Percentiles rank a stretch among this genome's conserved stretches.
These are phyloP conservation scores for Heliconius ethilla DNA, from an alignment of 2,888 invertebrate genomes.

Conservation along the genomic window DNA sequence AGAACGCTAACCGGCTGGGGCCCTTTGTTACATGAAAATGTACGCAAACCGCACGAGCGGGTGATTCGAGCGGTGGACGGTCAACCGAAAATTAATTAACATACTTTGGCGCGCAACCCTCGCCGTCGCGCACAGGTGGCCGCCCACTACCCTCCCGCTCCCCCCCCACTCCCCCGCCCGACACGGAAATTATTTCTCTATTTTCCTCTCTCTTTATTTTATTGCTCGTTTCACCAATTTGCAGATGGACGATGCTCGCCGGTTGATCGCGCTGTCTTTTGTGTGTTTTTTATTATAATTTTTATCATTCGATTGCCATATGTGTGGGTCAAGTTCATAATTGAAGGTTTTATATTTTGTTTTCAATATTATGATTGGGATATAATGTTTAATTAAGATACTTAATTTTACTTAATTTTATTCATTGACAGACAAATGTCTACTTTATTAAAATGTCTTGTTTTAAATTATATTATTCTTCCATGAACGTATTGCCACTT, in stretches of 20 bases:
- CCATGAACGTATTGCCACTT: no score
- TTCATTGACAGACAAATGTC: neutral
- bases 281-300: conserved; percentile 21
- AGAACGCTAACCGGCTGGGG: conserved; percentile 48
- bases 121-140: conserved; percentile 60
- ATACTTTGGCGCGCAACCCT: conserved; percentile 78
- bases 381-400: neutral
- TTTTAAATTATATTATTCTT: no score
- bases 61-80: conserved; percentile 76
- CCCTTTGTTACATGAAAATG: conserved; percentile 72
- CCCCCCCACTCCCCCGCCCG: conserved; percentile 47
- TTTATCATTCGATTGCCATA: conserved; percentile 8
- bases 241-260: conserved; percentile 35
- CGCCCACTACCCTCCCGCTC: conserved; percentile 48
- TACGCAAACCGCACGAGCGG: conserved; percentile 72
- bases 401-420: neutral
- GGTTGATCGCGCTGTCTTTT: conserved; percentile 22
- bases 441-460: no score
- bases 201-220: conserved; percentile 48
- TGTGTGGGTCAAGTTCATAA: neutral
- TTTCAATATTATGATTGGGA: conserved; percentile 1
- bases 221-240: conserved; percentile 42
- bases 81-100: conserved; percentile 82
- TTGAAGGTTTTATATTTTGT: neutral
- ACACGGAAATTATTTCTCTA: conserved; percentile 52